These are phyloP conservation scores for Pegoplata infirma DNA, from an alignment of 2,888 invertebrate genomes.

Conservation along the genomic window DNA sequence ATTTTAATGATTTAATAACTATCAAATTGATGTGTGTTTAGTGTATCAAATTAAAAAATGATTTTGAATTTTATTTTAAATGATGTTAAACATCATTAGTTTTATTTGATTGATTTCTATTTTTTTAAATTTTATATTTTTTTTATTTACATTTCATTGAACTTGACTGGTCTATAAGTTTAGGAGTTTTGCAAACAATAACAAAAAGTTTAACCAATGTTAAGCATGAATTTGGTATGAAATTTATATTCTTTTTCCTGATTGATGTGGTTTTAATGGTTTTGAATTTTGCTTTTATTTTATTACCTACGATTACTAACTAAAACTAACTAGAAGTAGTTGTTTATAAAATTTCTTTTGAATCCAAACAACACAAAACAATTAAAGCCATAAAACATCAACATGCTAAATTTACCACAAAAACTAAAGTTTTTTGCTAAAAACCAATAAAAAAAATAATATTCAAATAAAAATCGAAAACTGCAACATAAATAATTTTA, in stretches of 20 bases:
- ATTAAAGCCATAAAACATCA: conserved; percentile 54
- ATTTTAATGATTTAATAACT: neutral
- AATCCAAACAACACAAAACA: conserved; percentile 51
- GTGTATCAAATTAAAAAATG: neutral
- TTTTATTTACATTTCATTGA: conserved; percentile 20
- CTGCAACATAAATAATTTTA: conserved; percentile 33
- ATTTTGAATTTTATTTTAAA: neutral
- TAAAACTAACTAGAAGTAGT: conserved; percentile 3
- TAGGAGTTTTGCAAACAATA: neutral
- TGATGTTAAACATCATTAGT: neutral
- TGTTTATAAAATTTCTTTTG: neutral
- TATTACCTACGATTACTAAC: too few species aligned
- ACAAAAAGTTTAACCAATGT: conserved; percentile 28
- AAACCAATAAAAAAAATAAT: conserved; percentile 45
- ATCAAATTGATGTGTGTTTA: neutral
- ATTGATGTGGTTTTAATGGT: conserved; percentile 57
- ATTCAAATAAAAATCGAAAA: conserved; percentile 40
- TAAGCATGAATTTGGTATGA: conserved; percentile 37
- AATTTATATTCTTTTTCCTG: conserved; percentile 49
- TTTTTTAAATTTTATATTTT: conserved; percentile 21
- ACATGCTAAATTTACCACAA: conserved; percentile 55
- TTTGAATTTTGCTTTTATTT: conserved; percentile 28
- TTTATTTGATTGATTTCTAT: conserved; percentile 59
- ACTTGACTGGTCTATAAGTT: conserved; percentile 5
- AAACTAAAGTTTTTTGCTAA: conserved; percentile 42